These are phyloP conservation scores for Spisula solida DNA, from an alignment of 2,888 invertebrate genomes.

Conservation along the genomic window DNA sequence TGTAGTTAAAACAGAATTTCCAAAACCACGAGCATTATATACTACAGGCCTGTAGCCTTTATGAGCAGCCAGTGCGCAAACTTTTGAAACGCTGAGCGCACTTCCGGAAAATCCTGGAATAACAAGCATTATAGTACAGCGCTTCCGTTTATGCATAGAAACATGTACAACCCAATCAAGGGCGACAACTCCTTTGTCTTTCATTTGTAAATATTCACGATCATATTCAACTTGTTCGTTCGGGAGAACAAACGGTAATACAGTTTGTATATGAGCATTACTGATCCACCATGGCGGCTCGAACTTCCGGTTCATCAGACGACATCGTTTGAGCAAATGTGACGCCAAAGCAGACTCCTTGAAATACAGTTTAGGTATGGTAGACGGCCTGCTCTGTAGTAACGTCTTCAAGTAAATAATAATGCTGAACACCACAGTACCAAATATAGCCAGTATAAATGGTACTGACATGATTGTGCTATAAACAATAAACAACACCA, in stretches of 20 bases:
- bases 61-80: constrained; percentile 76
- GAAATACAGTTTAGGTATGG: constrained; percentile 79
- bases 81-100: constrained; percentile 72
- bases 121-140: constrained; percentile 77
- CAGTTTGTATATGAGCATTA: constrained; percentile 82
- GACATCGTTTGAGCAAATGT: constrained; percentile 80
- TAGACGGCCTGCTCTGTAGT: constrained; percentile 64
- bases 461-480: constrained; percentile 70
- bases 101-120: constrained; percentile 81
- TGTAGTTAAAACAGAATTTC: constrained; percentile 80
- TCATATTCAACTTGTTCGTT: constrained; percentile 69
- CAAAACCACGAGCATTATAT: constrained; percentile 83
- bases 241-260: constrained; percentile 75
- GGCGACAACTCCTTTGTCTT: constrained; percentile 83
- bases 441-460: constrained; percentile 71
- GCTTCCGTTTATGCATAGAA: constrained; percentile 73
- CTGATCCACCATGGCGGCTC: constrained; percentile 79
- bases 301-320: constrained; percentile 77
- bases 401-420: constrained; percentile 75
- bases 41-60: constrained; percentile 82
- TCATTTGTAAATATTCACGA: constrained; percentile 82
- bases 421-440: constrained; percentile 74
- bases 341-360: constrained; percentile 82
- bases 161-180: constrained; percentile 82
- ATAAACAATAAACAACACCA: constrained; percentile 69